phyloP scores from a whole-genome alignment of 2,797 vertebrate genomes.

The Channallabes apus region DNA sequence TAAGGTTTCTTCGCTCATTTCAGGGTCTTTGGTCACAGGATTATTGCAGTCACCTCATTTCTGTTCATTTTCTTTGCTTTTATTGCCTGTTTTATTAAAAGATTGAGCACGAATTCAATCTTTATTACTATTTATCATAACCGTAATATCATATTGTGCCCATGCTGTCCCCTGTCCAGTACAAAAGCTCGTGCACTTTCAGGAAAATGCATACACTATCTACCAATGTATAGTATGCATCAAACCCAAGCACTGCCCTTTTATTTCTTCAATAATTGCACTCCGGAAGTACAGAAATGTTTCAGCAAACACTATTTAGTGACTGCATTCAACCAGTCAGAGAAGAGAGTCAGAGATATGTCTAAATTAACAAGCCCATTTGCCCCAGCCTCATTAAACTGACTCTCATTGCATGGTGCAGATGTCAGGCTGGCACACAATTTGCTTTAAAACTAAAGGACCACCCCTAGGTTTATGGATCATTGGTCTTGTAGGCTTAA shows the following conservation, averaged over 20 bases:
- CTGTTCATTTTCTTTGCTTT: constrained; percentile 27
- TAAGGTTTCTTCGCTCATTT: constrained; percentile 37
- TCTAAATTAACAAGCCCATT: constrained; percentile 44
- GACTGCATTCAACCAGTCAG: neutral
- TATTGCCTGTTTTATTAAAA: constrained; percentile 39
- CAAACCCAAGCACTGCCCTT: neutral
- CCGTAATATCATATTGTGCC: neutral
- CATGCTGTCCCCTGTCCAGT: too few relatives aligned
- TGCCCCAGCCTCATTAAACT: constrained; percentile 39
- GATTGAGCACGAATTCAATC: constrained; percentile 9
- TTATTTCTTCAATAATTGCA: constrained; percentile 12
- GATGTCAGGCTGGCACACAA: constrained; percentile 26
- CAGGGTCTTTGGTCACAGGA: constrained; percentile 36
- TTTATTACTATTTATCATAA: neutral
- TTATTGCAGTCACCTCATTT: constrained; percentile 2
- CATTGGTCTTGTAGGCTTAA: constrained; percentile 37
- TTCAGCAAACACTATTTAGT: constrained; percentile 18
- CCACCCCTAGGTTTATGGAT: constrained; percentile 46
- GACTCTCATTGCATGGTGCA: constrained; percentile 19
- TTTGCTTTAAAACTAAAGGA: constrained; percentile 46
- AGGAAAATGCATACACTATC: neutral
- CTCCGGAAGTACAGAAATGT: neutral
- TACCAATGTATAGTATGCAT: neutral
- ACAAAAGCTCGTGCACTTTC: neutral
- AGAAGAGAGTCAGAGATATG: constrained; percentile 31